Conservation (phyloP, 1,140 invertebrate genomes). For the Cydia fagiglandana region DNA sequence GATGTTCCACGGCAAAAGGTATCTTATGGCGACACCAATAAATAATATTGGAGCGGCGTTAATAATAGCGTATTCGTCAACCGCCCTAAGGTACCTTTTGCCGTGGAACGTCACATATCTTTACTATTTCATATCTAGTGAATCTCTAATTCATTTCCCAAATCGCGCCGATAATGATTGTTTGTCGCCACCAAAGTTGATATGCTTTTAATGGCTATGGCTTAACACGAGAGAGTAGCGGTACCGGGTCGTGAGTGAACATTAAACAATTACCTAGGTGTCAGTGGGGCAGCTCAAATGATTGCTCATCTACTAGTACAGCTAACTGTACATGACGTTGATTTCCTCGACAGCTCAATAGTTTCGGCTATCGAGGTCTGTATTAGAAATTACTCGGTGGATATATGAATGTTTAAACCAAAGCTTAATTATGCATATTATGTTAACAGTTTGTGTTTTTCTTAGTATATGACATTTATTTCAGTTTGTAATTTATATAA, state of each 20-base stretch:
- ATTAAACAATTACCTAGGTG: conserved; percentile 56
- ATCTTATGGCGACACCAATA: too few species aligned
- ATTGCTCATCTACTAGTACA: conserved; percentile 51
- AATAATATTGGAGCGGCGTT: too few species aligned
- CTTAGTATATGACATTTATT: too few species aligned
- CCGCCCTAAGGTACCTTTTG: too few species aligned
- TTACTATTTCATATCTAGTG: too few species aligned
- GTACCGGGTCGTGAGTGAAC: conserved; percentile 54
- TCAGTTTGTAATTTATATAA: too few species aligned
- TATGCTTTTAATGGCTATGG: not conserved
- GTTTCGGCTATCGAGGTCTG: conserved; percentile 33
- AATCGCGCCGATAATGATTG: too few species aligned
- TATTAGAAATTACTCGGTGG: not conserved
- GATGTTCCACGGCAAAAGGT: too few species aligned
- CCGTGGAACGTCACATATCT: too few species aligned
- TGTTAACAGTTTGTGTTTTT: not conserved
- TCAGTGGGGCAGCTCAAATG: conserved; percentile 60
- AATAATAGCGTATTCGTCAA: too few species aligned
- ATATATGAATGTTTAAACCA: not conserved
- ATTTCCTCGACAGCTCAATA: conserved; percentile 39
- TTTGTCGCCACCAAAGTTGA: not conserved
- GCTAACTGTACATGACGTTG: conserved; percentile 63
- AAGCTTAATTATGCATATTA: not conserved
- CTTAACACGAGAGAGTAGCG: conserved; percentile 49
- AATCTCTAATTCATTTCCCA: too few species aligned